Percentiles rank a stretch among this genome's conserved stretches.
Evolutionary conservation across 2,797 vertebrate genomes (phyloP).

Genomic region (Triplophysa bombifrons): DNA sequence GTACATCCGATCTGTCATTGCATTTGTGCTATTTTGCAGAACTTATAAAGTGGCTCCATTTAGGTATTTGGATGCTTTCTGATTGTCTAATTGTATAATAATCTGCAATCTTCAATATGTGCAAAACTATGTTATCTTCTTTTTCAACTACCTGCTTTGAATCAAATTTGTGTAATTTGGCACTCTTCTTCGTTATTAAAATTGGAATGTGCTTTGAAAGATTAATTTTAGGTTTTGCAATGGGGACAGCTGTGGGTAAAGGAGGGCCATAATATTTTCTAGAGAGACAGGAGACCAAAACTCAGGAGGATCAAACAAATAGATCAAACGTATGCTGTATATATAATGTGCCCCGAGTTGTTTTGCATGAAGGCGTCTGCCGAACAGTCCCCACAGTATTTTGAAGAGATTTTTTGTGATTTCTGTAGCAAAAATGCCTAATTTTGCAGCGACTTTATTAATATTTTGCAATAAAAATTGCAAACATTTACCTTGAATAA

Average conservation of each 20-base stretch:
- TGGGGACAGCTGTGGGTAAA: slow-evolving; percentile 11
- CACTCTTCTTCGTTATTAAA: slow-evolving; percentile 8
- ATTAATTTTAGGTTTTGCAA: slow-evolving; percentile 40
- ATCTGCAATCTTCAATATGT: too few species aligned
- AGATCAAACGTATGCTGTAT: too few species aligned
- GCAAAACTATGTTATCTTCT: too few species aligned
- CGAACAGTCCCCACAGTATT: too few species aligned
- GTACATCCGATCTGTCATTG: background rate
- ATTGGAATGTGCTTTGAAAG: slow-evolving; percentile 21
- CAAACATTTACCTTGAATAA: too few species aligned
- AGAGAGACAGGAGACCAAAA: slow-evolving; percentile 28
- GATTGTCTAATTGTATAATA: background rate
- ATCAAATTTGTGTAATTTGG: too few species aligned
- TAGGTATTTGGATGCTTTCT: background rate
- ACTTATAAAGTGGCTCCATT: background rate
- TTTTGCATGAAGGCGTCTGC: too few species aligned
- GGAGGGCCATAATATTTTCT: slow-evolving; percentile 20
- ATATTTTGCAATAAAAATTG: too few species aligned
- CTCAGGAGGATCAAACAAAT: background rate
- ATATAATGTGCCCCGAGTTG: too few species aligned
- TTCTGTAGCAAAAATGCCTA: too few species aligned
- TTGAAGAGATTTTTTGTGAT: too few species aligned
- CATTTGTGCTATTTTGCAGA: background rate
- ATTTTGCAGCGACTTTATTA: too few species aligned
- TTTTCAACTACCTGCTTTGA: background rate